phyloP scores from a whole-genome alignment of 2,797 vertebrate species.

The Vipera latastei region DNA sequence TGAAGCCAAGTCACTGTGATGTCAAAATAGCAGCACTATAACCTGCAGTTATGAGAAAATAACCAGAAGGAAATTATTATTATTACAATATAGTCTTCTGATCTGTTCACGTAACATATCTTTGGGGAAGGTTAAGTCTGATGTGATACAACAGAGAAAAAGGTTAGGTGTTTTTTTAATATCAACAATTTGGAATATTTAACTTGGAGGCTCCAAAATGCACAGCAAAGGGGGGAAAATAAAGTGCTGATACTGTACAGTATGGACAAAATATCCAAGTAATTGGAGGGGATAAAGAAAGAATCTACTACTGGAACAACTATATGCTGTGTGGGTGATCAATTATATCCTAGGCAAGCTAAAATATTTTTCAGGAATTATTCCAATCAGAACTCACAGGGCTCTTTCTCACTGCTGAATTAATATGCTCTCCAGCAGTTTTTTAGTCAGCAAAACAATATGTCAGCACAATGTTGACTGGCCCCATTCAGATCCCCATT shows the following conservation, averaged over 20 bases:
- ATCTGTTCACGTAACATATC: neutral
- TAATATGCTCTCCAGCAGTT: neutral
- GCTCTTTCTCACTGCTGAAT: neutral
- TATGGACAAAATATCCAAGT: neutral
- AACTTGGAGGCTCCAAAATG: neutral
- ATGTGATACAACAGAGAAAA: neutral
- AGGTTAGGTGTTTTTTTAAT: neutral
- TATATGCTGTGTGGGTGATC: neutral
- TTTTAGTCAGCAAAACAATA: neutral
- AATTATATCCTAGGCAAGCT: neutral
- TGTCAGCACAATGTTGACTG: neutral
- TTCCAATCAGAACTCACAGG: neutral
- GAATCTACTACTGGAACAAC: neutral
- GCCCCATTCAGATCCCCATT: neutral
- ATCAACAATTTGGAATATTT: neutral
- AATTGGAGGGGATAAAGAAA: neutral
- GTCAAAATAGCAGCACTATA: fast-evolving
- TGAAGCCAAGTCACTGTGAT: neutral
- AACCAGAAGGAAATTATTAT: neutral
- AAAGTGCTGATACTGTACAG: neutral
- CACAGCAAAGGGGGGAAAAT: neutral
- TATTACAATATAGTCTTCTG: neutral
- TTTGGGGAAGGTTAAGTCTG: neutral
- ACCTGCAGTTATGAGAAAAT: neutral
- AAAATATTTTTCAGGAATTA: neutral